These are phyloP conservation scores for Tricholauxania praeusta DNA, from an alignment of 2,888 invertebrate genomes.

Conservation along the genomic window DNA sequence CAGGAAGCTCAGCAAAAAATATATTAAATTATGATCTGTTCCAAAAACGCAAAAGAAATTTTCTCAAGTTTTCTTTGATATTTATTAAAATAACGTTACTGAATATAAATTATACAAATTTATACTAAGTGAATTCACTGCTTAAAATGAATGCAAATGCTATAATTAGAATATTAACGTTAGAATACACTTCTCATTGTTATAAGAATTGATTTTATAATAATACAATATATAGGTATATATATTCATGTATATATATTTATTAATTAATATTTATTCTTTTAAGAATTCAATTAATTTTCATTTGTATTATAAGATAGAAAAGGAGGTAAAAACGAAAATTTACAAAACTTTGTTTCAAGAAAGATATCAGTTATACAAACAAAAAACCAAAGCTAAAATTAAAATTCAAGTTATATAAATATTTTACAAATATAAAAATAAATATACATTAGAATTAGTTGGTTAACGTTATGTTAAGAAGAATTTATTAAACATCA, in stretches of 20 bases:
- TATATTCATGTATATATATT: slow-evolving; percentile 8
- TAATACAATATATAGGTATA: slow-evolving; percentile 14
- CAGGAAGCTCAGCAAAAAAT: too few relatives aligned
- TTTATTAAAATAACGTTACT: slow-evolving; percentile 29
- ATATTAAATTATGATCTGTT: too few relatives aligned
- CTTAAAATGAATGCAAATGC: background rate
- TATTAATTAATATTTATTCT: background rate
- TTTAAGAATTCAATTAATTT: background rate
- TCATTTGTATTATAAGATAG: slow-evolving; percentile 10
- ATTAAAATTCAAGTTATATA: slow-evolving; percentile 26
- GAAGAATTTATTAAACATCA: slow-evolving; percentile 60
- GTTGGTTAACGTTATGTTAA: slow-evolving; percentile 14
- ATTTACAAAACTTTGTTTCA: slow-evolving; percentile 7
- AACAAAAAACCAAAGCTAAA: slow-evolving; percentile 30
- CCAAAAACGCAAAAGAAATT: slow-evolving; percentile 5
- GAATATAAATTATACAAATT: slow-evolving; percentile 34
- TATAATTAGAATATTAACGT: slow-evolving; percentile 20
- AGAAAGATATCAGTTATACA: slow-evolving; percentile 20
- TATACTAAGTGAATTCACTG: slow-evolving; percentile 17
- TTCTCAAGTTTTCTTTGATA: slow-evolving; percentile 16
- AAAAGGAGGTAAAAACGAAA: slow-evolving; percentile 20
- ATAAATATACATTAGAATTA: slow-evolving; percentile 13
- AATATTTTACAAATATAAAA: slow-evolving; percentile 31
- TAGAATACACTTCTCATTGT: slow-evolving; percentile 23
- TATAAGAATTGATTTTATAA: slow-evolving; percentile 19